A percentile compares a stretch with the other conserved stretches of the same genome.
Evolutionary conservation across 2,113 vertebrate genomes (phyloP).

Genomic region (Hippotragus niger): DNA sequence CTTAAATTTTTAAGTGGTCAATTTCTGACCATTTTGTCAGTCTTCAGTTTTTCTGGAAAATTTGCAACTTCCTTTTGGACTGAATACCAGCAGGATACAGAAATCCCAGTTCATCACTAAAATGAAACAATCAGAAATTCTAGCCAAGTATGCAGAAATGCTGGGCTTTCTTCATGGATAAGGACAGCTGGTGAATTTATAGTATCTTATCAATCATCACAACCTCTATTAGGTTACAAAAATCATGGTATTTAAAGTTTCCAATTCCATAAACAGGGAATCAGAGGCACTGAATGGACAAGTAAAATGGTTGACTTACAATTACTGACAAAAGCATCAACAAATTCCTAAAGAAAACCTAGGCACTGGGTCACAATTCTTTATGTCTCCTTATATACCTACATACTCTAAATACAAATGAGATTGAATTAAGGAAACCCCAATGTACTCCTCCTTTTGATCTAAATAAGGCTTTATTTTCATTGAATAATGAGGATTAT

Average conservation of each 20-base stretch:
- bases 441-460: not conserved
- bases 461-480: not conserved
- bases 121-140: constrained; percentile 4
- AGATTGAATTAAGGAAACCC: not conserved
- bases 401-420: not conserved
- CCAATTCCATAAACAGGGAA: not conserved
- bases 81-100: not conserved
- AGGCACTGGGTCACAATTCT: not conserved
- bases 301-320: not conserved
- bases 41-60: not conserved
- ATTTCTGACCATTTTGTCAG: not conserved
- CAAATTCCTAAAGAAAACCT: not conserved
- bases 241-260: constrained; percentile 20
- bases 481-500: not conserved
- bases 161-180: not conserved
- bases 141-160: not conserved
- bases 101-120: constrained; percentile 3
- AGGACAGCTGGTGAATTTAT: constrained; percentile 5
- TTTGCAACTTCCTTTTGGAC: not conserved
- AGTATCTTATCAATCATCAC: constrained; percentile 43
- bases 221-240: not conserved
- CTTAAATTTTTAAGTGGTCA: not conserved
- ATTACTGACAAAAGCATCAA: not conserved
- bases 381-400: not conserved
- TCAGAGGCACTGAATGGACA: not conserved